Base-by-base conservation (phyloP, 2,888 invertebrate species). In the Scaptomyza flava region DNA sequence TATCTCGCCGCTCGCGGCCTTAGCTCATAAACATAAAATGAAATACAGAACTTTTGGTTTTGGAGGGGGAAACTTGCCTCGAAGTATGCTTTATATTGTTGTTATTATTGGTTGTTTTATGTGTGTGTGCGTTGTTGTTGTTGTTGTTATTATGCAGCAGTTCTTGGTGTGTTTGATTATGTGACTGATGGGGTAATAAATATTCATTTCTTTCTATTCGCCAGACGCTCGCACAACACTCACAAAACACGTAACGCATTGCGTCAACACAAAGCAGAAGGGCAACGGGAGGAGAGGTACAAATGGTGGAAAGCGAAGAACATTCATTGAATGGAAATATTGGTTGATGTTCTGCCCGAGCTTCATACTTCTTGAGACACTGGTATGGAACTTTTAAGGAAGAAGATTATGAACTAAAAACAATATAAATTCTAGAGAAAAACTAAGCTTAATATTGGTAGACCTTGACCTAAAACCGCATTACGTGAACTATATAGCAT, bases 131-230 rank as follows among this genome's bases (percentile, higher is more conserved):
- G n/a, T n/a, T n/a, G n/a, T n/a, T n/a, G 67, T 20, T 73, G 57
- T 70, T 74, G 56, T 75, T 75, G 46, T 86, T 84, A 65, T 87
- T 87, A 82, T 84, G 87, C 85, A 87, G 87, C 87, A 85, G 82
- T 85, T 74, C 77, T 67, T 68, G 67, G 67, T 69, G 68, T 71
- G 80, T 67, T 41, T 77, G 68, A 77, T 77, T 74, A 74, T 78
- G 69, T 70, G 74, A 34, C 63, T 60, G 75, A 81, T 74, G 89
- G 66, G 79, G 89, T 83, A 87, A 87, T 87, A 81, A 79, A 89
- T 89, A 87, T 89, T 87, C 81, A 89, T 89, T 82, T 73, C 69
- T 72, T 75, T 6, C 14, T 8, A 60, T 30, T 46, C 65, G 59
- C 17, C 38, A 54, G 56, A 54, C 54, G 60, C 60, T 57, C 71